Evolutionary conservation across 2,797 vertebrate genomes (phyloP), one percentile per base, ranked within the genome.

Genomic region (Chrosomus eos): DNA sequence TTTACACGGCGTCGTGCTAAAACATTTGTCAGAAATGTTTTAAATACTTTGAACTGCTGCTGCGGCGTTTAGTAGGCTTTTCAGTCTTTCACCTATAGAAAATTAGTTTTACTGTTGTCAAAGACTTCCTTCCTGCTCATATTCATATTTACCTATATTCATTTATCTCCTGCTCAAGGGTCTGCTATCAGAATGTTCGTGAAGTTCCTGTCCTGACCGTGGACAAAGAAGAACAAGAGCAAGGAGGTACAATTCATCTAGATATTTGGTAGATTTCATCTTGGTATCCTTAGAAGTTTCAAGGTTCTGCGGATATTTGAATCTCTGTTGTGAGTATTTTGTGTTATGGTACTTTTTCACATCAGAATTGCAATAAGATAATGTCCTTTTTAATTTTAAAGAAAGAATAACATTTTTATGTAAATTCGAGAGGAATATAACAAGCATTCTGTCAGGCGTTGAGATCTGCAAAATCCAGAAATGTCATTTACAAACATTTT

Each of bases 51-150:
- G 43, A 82, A 62, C 58, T 67, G 11, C 45, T 55, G n/a, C 48
- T 11, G 13, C 18, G 2, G 33, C 7, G 48, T 84, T 76, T 53
- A 67, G n/a, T 18, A 58, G n/a, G 13, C 23, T 53, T 66, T 74
- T 75, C 36, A 78, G 74, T 83, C 83, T 83, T 84, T 90, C 74
- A 84, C 85, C 87, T 87, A 80, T 86, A 79, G 82, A 87, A 87
- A 85, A 88, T 89, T 55, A 78, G 83, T 76, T 88, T 90, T 89
- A 74, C 64, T 72, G 88, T 90, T 90, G 87, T 89, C 40, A 58
- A 67, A 87, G 26, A 84, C 77, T 87, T 91, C 89, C 91, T 90
- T 84, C 68, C 75, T 89, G 85, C 70, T 72, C 67, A 53, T 78
- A 78, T 86, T 90, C 90, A 89, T 91, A 86, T 86, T 40, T 89